Base-by-base conservation (phyloP, 1,140 invertebrate genomes). In the Euschistus heros region DNA sequence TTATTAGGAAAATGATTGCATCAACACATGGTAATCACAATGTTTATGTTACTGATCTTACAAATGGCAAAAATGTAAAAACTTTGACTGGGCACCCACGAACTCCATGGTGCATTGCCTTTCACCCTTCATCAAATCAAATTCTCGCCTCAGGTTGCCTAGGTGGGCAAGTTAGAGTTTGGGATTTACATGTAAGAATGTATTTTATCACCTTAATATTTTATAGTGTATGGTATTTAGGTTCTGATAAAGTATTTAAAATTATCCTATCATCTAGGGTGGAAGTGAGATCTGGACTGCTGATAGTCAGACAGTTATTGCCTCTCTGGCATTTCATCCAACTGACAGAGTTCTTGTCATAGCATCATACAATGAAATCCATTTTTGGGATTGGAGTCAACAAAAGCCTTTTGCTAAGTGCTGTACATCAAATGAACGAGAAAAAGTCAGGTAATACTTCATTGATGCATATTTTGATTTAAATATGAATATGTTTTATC, bases 1-100 rank as follows among this genome's bases (percentile, higher is more conserved):
- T 70, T 74, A 78, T 65, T 70, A 89, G 89, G 54, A 86, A 83
- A 17, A 88, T 86, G 77, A 83, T 94, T 37, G 92, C 91, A 52
- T 94, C 91, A 6, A 91, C 90, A 1, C 91, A 94, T 80, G 91
- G 91, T 27, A 92, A 95, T 76, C 91, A 94, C 72, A 88, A 89
- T 74, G 86, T 95, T n/a, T 91, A 93, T 74, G 85, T 95, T 15
- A 90, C 85, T 55, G 88, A 94, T 72, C 74, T 92, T 26, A 81
- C 80, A 33, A 92, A 81, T 69, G 88, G 90, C 0, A 87, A 88
- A 73, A 86, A 90, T 74, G 82, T 92, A 20, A 82, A 84, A 69
- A 88, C 85, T 33, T 74, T 94, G 37, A 81, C 81, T 55, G 91
- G 91, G 10, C 91, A 94, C 77, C 89, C 91, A 26, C 78, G 91